Percentiles rank a stretch among this genome's conserved stretches.
These are phyloP conservation scores for Lamprotornis superbus DNA, from an alignment of 2,113 vertebrate genomes.

Conservation along the genomic window DNA sequence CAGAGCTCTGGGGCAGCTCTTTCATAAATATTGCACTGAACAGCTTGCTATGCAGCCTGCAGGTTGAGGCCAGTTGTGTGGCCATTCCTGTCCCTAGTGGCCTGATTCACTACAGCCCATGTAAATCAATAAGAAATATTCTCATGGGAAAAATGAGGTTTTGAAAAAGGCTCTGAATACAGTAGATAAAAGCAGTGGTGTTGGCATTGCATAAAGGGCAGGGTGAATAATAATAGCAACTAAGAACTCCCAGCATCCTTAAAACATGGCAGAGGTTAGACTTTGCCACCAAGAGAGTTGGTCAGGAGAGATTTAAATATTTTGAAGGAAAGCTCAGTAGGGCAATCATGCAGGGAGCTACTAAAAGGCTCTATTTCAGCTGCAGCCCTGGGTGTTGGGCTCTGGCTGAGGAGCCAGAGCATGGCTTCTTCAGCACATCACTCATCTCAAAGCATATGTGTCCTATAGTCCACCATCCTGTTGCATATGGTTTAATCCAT, in stretches of 20 bases:
- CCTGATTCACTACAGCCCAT: background rate
- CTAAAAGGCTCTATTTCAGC: background rate
- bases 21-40: background rate
- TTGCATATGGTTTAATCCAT: background rate
- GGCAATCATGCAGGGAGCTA: background rate
- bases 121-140: background rate
- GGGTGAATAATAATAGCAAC: constrained; percentile 29
- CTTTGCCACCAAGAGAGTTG: background rate
- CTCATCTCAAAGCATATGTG: background rate
- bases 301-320: background rate
- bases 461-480: background rate
- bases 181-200: background rate
- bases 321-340: background rate
- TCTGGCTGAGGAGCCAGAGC: background rate
- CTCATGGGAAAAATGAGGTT: fast-evolving
- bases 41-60: background rate
- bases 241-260: constrained; percentile 24
- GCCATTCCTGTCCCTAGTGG: background rate
- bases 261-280: background rate
- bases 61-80: background rate
- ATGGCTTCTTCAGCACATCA: background rate
- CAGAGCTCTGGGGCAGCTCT: background rate
- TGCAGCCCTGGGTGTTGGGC: background rate
- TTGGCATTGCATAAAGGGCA: constrained; percentile 19
- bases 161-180: background rate